phyloP scores from a whole-genome alignment of 2,888 invertebrate genomes.

The Meta bourneti region DNA sequence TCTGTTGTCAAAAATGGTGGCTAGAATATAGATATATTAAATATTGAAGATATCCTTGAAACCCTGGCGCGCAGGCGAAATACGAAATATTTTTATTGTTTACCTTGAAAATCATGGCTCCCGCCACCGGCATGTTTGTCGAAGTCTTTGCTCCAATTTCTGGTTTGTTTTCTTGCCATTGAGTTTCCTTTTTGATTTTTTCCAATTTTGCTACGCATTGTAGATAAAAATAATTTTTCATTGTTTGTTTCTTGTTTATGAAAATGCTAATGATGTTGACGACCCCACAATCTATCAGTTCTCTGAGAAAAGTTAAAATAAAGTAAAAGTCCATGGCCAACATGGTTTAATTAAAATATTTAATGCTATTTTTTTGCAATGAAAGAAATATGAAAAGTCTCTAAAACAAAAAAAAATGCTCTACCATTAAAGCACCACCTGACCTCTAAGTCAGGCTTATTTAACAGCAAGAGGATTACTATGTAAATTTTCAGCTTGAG shows the following conservation, averaged over 20 bases:
- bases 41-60: too few relatives aligned
- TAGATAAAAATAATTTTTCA: background rate
- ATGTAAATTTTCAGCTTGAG: too few relatives aligned
- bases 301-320: background rate
- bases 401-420: too few relatives aligned
- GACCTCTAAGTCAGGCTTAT: too few relatives aligned
- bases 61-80: too few relatives aligned
- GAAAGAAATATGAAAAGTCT: too few relatives aligned
- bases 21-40: too few relatives aligned
- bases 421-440: too few relatives aligned
- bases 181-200: background rate
- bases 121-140: conserved; percentile 36
- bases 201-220: background rate
- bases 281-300: background rate
- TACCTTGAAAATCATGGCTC: conserved; percentile 27
- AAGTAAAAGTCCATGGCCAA: too few relatives aligned
- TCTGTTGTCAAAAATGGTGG: too few relatives aligned
- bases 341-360: background rate
- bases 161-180: conserved; percentile 14
- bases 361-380: background rate
- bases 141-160: conserved; percentile 47
- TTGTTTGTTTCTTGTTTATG: background rate
- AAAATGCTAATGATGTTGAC: background rate
- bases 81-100: too few relatives aligned
- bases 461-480: too few relatives aligned